phyloP scores from a whole-genome alignment of 2,888 invertebrate genomes.

The Drosophila cognata region DNA sequence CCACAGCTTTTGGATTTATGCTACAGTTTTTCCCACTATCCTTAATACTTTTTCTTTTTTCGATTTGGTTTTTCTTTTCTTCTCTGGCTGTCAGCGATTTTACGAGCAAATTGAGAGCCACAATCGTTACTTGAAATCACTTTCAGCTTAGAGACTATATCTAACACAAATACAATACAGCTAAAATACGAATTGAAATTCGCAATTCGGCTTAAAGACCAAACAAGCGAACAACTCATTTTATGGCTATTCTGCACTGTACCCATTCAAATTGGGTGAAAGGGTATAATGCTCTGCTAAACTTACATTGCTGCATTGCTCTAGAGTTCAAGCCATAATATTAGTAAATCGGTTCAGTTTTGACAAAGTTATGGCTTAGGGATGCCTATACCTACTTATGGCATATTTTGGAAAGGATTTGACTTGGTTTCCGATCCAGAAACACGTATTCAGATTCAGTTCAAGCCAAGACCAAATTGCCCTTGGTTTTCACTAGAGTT shows the following conservation, averaged over 20 bases:
- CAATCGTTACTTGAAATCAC: constrained; percentile 73
- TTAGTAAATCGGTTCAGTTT: background rate
- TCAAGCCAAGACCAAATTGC: background rate
- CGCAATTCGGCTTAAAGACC: constrained; percentile 28
- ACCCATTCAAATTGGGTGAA: background rate
- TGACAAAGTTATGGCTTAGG: background rate
- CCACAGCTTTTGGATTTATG: constrained; percentile 68
- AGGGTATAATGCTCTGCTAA: background rate
- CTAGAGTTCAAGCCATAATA: background rate
- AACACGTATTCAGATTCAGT: background rate
- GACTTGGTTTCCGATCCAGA: background rate
- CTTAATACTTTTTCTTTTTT: constrained; percentile 15
- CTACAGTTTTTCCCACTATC: constrained; percentile 42
- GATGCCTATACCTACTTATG: background rate
- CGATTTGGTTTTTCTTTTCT: constrained; percentile 30
- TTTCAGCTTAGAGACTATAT: constrained; percentile 61
- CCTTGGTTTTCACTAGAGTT: background rate
- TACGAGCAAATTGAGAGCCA: constrained; percentile 72
- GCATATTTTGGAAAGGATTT: no score
- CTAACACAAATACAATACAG: constrained; percentile 29
- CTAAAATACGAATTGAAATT: constrained; percentile 40
- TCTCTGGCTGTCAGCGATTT: constrained; percentile 60
- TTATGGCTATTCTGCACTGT: background rate
- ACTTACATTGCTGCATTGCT: background rate
- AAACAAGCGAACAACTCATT: constrained; percentile 7